Conservation (phyloP, 2,113 vertebrate genomes). For the Ailurus styani region DNA sequence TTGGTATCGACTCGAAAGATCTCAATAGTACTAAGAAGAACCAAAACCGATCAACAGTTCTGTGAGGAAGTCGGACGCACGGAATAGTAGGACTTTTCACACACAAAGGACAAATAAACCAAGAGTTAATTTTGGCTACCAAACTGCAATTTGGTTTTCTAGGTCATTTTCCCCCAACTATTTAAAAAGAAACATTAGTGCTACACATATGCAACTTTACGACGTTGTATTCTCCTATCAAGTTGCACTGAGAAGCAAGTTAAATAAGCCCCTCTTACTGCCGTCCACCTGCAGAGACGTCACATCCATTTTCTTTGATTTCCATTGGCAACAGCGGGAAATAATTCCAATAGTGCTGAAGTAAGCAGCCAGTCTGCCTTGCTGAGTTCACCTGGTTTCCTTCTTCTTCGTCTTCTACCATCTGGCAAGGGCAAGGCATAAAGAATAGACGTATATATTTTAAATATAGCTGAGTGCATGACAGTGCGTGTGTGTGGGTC, state of each 20-base stretch:
- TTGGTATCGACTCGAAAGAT: constrained; percentile 83
- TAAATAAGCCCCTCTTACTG: constrained; percentile 82
- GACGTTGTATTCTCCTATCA: constrained; percentile 75
- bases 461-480: constrained; percentile 80
- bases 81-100: constrained; percentile 82
- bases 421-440: constrained; percentile 85
- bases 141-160: constrained; percentile 90
- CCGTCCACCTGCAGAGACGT: constrained; percentile 77
- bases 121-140: constrained; percentile 88
- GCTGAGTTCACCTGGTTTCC: constrained; percentile 76
- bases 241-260: constrained; percentile 84
- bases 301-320: constrained; percentile 75
- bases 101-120: constrained; percentile 84
- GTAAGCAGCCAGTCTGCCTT: constrained; percentile 76
- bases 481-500: constrained; percentile 76
- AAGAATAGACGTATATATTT: constrained; percentile 78
- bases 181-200: constrained; percentile 86
- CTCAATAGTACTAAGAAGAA: constrained; percentile 82
- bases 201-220: constrained; percentile 87
- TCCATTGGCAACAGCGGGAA: constrained; percentile 78
- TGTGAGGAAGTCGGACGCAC: constrained; percentile 78
- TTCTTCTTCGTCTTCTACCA: constrained; percentile 77
- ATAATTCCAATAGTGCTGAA: constrained; percentile 74
- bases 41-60: constrained; percentile 79
- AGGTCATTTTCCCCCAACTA: constrained; percentile 84